phyloP scores from a whole-genome alignment of 2,113 vertebrate species.

The Tangachromis dhanisi region DNA sequence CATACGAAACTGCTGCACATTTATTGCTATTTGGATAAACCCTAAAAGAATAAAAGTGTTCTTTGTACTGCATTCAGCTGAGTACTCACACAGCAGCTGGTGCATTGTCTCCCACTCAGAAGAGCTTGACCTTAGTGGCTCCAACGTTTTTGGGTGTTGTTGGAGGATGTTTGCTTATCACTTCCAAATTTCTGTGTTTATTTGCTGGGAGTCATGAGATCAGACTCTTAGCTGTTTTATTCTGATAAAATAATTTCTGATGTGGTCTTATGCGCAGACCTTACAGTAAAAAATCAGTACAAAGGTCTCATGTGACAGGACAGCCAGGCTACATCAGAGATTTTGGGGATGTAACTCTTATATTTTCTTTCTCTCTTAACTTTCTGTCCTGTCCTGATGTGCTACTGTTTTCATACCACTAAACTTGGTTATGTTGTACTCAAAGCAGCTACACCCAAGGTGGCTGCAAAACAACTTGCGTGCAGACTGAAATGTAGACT shows the following conservation, averaged over 20 bases:
- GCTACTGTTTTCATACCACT: neutral
- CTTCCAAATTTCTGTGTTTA: neutral
- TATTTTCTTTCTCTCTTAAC: neutral
- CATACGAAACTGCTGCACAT: neutral
- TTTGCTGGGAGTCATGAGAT: neutral
- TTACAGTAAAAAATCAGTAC: neutral
- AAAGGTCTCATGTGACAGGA: neutral
- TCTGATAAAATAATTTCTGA: neutral
- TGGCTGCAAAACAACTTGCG: neutral
- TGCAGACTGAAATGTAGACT: neutral
- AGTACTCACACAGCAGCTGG: neutral
- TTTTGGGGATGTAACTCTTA: neutral
- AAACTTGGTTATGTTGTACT: neutral
- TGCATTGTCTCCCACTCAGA: neutral
- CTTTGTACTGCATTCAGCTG: neutral
- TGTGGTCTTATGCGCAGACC: neutral
- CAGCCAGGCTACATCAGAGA: neutral
- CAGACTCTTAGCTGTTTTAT: neutral
- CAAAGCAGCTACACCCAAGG: neutral
- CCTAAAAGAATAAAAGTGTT: neutral
- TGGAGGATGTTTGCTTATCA: neutral
- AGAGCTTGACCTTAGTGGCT: neutral
- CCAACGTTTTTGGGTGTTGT: neutral
- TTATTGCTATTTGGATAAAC: neutral
- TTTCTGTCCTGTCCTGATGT: neutral